These are phyloP conservation scores for Parascotia fuliginaria DNA, from an alignment of 2,888 invertebrate species.

Conservation along the genomic window DNA sequence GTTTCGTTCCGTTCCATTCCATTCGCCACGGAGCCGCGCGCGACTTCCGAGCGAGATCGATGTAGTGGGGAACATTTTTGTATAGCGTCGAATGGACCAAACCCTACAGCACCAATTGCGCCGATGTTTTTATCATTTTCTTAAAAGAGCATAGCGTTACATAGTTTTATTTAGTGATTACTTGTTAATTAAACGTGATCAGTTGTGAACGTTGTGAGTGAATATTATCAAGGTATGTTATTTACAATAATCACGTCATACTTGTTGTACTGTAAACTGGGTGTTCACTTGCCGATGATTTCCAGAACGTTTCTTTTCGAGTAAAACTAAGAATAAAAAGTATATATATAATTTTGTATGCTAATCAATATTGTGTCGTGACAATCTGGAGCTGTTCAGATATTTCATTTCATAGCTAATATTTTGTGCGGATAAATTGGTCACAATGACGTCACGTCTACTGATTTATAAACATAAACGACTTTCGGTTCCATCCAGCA, in stretches of 20 bases:
- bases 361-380: conserved; percentile 16
- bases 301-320: conserved; percentile 33
- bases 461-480: conserved; percentile 80
- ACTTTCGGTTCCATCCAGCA: conserved; percentile 74
- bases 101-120: conserved; percentile 62
- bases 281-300: conserved; percentile 57
- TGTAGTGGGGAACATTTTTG: conserved; percentile 69
- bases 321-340: conserved; percentile 13
- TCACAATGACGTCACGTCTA: conserved; percentile 79
- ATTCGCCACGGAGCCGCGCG: conserved; percentile 58
- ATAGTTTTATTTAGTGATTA: conserved; percentile 38
- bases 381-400: conserved; percentile 24
- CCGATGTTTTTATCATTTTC: conserved; percentile 63
- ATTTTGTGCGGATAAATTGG: conserved; percentile 68
- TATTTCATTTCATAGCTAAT: conserved; percentile 49
- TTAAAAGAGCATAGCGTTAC: conserved; percentile 23
- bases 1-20: conserved; percentile 54
- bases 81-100: conserved; percentile 68
- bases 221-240: conserved; percentile 68
- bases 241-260: conserved; percentile 70
- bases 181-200: conserved; percentile 41
- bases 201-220: conserved; percentile 47
- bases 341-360: conserved; percentile 8
- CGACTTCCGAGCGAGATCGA: conserved; percentile 63
- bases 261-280: conserved; percentile 60